Conservation (phyloP, 2,113 vertebrate species). For the Spilogale gracilis region DNA sequence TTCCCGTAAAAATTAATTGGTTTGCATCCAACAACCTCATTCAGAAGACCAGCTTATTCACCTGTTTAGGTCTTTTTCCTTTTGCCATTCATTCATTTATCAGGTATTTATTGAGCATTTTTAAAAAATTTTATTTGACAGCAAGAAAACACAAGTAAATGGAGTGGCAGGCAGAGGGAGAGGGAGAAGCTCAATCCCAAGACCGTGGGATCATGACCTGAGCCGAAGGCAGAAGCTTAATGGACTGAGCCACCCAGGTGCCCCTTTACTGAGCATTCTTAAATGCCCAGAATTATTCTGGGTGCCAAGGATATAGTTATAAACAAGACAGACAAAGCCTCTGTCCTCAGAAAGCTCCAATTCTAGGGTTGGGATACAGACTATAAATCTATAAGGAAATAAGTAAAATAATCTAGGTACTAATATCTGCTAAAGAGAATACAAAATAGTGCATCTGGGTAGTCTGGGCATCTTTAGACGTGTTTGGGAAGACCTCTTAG, state of each 20-base stretch:
- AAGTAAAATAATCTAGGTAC: neutral
- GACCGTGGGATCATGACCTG: too few relatives aligned
- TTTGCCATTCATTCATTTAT: neutral
- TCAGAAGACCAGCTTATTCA: neutral
- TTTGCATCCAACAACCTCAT: constrained; percentile 1
- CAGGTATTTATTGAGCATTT: neutral
- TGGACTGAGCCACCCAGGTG: too few relatives aligned
- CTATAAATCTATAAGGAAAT: neutral
- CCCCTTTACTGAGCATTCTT: neutral
- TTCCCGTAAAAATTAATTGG: neutral
- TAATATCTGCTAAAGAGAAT: neutral
- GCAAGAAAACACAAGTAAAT: too few relatives aligned
- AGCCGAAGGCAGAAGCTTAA: too few relatives aligned
- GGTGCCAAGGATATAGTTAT: neutral
- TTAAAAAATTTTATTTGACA: too few relatives aligned
- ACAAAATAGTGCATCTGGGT: neutral
- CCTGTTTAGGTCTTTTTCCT: neutral
- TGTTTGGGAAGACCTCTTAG: neutral
- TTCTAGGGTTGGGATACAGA: neutral
- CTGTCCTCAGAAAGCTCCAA: neutral
- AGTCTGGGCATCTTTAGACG: neutral
- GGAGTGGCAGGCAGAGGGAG: too few relatives aligned
- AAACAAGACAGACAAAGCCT: neutral
- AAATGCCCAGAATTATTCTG: neutral
- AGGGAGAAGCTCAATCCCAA: too few relatives aligned